Percentiles rank a stretch among this genome's conserved stretches.
Conservation (phyloP, 2,888 invertebrate genomes). For the Trisateles emortualis region DNA sequence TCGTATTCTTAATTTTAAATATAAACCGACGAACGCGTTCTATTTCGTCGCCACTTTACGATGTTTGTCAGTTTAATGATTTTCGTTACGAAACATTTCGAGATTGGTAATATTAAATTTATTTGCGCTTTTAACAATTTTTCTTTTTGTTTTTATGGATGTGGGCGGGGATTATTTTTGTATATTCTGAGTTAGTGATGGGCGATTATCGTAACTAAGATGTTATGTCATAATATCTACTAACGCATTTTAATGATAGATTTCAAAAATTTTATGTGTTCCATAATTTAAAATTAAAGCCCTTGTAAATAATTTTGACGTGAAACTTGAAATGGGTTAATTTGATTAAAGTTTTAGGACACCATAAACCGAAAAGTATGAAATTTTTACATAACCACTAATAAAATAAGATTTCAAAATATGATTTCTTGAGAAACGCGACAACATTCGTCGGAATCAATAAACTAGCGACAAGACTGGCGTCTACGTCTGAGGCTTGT, state of each 20-base stretch:
- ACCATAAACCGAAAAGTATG: constrained; percentile 10
- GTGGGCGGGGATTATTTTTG: constrained; percentile 42
- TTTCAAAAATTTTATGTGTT: constrained; percentile 32
- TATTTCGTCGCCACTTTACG: constrained; percentile 82
- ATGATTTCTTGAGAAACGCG: constrained; percentile 10
- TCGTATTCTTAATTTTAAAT: constrained; percentile 83
- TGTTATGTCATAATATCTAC: constrained; percentile 41
- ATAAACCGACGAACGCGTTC: constrained; percentile 81
- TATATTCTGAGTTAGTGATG: constrained; percentile 38
- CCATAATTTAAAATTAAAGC: constrained; percentile 30
- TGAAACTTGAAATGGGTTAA: constrained; percentile 11
- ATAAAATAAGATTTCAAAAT: background rate
- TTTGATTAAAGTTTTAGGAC: constrained; percentile 17
- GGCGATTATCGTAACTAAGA: constrained; percentile 44
- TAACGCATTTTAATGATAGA: constrained; percentile 45
- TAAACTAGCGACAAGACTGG: background rate
- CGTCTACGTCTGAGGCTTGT: constrained; percentile 8
- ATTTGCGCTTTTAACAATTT: constrained; percentile 61
- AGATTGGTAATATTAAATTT: constrained; percentile 72
- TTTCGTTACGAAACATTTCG: constrained; percentile 71
- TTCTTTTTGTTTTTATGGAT: constrained; percentile 47
- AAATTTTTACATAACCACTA: background rate
- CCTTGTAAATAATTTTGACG: constrained; percentile 21
- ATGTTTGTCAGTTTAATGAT: constrained; percentile 81
- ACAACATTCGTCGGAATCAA: constrained; percentile 7